phyloP scores from a whole-genome alignment of 2,113 vertebrate genomes.

The Australoheros scitulus region DNA sequence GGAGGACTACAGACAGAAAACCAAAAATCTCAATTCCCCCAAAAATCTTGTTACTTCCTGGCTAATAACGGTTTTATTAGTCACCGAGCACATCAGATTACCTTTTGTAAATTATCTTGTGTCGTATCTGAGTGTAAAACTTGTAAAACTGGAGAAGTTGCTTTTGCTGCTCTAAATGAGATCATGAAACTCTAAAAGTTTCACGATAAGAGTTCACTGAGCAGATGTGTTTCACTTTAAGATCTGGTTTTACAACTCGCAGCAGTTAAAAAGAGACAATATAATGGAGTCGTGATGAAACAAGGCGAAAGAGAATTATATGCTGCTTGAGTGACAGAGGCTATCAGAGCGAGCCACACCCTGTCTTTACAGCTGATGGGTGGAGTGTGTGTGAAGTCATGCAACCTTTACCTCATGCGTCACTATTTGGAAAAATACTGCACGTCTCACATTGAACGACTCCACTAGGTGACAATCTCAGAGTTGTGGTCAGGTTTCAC shows the following conservation, averaged over 20 bases:
- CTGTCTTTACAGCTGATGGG: slow-evolving; percentile 19
- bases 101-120: not conserved
- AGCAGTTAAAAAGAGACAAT: not conserved
- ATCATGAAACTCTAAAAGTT: not conserved
- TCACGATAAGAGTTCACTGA: not conserved
- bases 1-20: not conserved
- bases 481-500: not conserved
- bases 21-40: not conserved
- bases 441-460: not conserved
- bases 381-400: slow-evolving; percentile 16
- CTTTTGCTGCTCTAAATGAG: not conserved
- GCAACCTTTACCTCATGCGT: not conserved
- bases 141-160: not conserved
- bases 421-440: slow-evolving; percentile 6
- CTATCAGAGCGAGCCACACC: slow-evolving; percentile 10
- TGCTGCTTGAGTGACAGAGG: slow-evolving; percentile 5
- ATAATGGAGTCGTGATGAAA: not conserved
- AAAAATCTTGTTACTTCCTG: not conserved
- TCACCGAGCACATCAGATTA: not conserved
- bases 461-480: not conserved
- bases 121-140: not conserved
- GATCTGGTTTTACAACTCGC: not conserved
- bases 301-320: not conserved
- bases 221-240: not conserved
- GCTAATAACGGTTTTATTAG: not conserved